These are phyloP conservation scores for Alexandromys fortis DNA, from an alignment of 2,113 vertebrate genomes.

Conservation along the genomic window DNA sequence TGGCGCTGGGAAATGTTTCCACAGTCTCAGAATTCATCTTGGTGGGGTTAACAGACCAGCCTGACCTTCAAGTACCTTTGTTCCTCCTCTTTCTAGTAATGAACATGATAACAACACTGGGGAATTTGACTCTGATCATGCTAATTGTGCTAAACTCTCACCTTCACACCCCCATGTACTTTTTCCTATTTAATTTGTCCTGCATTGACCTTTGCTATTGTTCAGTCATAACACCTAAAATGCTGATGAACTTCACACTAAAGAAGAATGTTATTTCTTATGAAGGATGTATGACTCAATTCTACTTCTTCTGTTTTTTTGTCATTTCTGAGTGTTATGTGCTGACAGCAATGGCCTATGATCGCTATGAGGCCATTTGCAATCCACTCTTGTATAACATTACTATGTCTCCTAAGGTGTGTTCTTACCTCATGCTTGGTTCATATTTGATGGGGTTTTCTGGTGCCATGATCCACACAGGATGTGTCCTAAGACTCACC, in stretches of 20 bases:
- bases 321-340: conserved; percentile 31
- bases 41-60: not conserved
- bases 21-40: conserved; percentile 25
- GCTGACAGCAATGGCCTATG: not conserved
- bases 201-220: conserved; percentile 31
- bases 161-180: not conserved
- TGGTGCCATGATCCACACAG: not conserved
- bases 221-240: conserved; percentile 66
- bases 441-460: not conserved
- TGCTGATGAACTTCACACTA: conserved; percentile 49
- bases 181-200: not conserved
- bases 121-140: not conserved
- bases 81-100: conserved; percentile 38
- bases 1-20: conserved; percentile 23
- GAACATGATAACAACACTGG: not conserved
- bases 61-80: not conserved
- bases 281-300: not conserved
- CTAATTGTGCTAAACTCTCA: not conserved
- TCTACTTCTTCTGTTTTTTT: conserved; percentile 60
- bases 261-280: conserved; percentile 62
- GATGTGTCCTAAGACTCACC: not conserved
- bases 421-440: not conserved
- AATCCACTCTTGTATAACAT: not conserved
- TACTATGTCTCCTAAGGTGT: not conserved
- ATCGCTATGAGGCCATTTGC: not conserved